Evolutionary conservation across 2,113 vertebrate genomes (phyloP).

Genomic region (Prionailurus viverrinus): DNA sequence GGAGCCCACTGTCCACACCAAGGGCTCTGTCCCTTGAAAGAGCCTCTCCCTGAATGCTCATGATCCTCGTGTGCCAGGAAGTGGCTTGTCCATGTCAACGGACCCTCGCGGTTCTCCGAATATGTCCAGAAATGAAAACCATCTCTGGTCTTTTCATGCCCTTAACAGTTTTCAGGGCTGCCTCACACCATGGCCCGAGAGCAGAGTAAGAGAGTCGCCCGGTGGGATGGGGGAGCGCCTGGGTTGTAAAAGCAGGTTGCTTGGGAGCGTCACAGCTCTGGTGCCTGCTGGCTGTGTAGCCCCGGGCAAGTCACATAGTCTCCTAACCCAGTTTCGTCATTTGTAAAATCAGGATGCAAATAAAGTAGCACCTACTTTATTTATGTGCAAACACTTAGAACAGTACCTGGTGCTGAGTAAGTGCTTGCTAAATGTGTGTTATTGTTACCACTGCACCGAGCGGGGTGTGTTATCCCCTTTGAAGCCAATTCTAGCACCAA

Average conservation of each 20-base stretch:
- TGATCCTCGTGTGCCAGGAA: background rate
- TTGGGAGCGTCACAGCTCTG: background rate
- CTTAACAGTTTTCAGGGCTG: background rate
- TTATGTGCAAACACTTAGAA: background rate
- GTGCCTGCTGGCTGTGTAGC: background rate
- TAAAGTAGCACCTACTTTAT: background rate
- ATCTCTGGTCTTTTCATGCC: background rate
- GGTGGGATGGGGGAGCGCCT: background rate
- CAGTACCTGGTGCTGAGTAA: background rate
- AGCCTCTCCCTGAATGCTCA: background rate
- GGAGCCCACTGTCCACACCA: background rate
- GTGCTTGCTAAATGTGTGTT: background rate
- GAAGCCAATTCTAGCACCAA: background rate
- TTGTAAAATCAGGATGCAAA: slow-evolving; percentile 40
- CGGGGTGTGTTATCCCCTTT: background rate
- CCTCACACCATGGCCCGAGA: background rate
- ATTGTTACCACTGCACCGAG: background rate
- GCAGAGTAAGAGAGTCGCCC: background rate
- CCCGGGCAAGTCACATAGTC: background rate
- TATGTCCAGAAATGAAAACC: background rate
- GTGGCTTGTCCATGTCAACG: background rate
- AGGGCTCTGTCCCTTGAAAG: background rate
- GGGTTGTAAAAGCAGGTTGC: background rate
- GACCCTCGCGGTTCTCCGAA: background rate
- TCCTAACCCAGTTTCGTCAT: background rate